Conservation (phyloP, 2,888 invertebrate species). For the Diplolepis rosae region DNA sequence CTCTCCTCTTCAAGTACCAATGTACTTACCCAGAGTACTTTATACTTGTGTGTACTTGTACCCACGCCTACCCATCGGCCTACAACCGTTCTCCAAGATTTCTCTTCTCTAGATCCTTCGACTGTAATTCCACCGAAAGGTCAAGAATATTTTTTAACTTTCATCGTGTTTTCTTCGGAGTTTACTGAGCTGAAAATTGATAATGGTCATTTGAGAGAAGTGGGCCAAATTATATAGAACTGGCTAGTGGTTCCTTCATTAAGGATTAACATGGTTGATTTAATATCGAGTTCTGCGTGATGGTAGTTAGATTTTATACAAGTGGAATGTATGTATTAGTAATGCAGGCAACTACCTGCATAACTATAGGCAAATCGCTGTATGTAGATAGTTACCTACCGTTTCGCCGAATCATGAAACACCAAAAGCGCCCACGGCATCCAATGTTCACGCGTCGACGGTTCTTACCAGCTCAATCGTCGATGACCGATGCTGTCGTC, state of each 20-base stretch:
- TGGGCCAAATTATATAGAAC: too few species aligned
- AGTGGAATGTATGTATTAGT: constrained; percentile 25
- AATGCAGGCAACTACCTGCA: constrained; percentile 29
- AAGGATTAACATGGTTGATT: constrained; percentile 51
- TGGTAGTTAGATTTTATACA: constrained; percentile 43
- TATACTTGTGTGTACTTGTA: constrained; percentile 27
- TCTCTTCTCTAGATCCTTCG: constrained; percentile 6
- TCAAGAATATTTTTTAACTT: too few species aligned
- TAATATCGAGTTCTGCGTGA: constrained; percentile 45
- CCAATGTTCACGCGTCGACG: constrained; percentile 49
- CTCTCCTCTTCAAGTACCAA: constrained; percentile 39
- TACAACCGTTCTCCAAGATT: constrained; percentile 3
- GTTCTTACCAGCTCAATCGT: constrained; percentile 55
- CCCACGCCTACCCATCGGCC: not conserved
- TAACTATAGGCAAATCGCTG: constrained; percentile 26
- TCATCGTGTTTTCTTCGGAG: too few species aligned
- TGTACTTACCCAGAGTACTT: constrained; percentile 49
- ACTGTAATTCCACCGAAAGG: not conserved
- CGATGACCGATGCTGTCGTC: constrained; percentile 52
- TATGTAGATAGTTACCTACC: constrained; percentile 37
- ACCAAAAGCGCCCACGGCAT: constrained; percentile 52
- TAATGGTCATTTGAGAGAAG: too few species aligned
- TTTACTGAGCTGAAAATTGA: too few species aligned
- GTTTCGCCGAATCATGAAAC: constrained; percentile 52
- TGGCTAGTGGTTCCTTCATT: constrained; percentile 26